Evolutionary conservation across 2,797 vertebrate genomes (phyloP).

Genomic region (Cyprinodon diabolis): DNA sequence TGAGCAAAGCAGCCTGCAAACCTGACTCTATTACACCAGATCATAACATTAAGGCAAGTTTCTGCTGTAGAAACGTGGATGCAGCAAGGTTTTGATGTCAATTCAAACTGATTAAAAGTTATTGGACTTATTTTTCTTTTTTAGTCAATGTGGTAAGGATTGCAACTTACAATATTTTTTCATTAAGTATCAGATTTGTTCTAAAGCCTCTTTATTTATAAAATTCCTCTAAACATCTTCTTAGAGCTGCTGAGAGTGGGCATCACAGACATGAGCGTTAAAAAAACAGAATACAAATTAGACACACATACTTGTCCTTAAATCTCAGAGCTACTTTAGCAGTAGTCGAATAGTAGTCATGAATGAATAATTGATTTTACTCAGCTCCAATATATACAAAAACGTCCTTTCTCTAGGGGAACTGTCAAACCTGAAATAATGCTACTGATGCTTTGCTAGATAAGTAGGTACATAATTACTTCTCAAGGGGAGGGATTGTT

Average conservation of each 20-base stretch:
- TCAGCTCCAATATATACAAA: conserved; percentile 38
- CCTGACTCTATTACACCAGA: too few relatives aligned
- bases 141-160: background rate
- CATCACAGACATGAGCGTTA: conserved; percentile 17
- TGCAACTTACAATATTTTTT: background rate
- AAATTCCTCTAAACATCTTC: background rate
- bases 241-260: conserved; percentile 10
- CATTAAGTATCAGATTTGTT: conserved; percentile 1
- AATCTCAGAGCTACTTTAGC: conserved; percentile 60
- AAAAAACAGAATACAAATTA: conserved; percentile 57
- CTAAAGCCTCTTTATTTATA: conserved; percentile 7
- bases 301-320: conserved; percentile 57
- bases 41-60: conserved; percentile 3
- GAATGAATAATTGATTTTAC: conserved; percentile 77
- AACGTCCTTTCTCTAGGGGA: conserved; percentile 20
- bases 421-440: conserved; percentile 12
- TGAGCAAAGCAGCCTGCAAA: too few relatives aligned
- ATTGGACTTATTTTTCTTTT: background rate
- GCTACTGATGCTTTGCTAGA: conserved; percentile 26
- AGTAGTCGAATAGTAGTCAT: conserved; percentile 62
- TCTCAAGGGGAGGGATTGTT: conserved; percentile 20
- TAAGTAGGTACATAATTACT: conserved; percentile 33
- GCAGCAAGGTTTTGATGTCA: background rate
- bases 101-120: background rate
- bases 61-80: background rate